Percentiles rank a stretch among this genome's conserved stretches.
Conservation (phyloP, 2,113 vertebrate species). For the Paramormyrops kingsleyae region DNA sequence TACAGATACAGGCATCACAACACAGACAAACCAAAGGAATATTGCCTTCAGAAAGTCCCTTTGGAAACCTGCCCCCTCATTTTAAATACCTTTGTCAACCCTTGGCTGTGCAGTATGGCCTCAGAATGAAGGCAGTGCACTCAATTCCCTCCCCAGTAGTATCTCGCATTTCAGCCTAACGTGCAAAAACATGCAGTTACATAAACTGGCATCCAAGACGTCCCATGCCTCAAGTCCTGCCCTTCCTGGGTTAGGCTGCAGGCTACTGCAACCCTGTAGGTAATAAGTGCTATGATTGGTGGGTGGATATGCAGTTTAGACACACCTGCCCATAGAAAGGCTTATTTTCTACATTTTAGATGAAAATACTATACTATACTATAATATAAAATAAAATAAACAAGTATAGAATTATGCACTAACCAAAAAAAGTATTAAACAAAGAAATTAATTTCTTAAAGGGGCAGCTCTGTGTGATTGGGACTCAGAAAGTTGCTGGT, state of each 20-base stretch:
- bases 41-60: slow-evolving; percentile 2
- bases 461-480: neutral
- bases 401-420: neutral
- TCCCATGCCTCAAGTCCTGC: neutral
- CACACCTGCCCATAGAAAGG: neutral
- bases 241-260: neutral
- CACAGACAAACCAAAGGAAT: slow-evolving; percentile 9
- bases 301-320: neutral
- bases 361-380: neutral
- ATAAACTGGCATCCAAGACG: neutral
- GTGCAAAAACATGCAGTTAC: neutral
- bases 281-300: neutral
- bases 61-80: slow-evolving; percentile 20
- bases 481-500: neutral
- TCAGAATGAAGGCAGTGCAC: neutral
- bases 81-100: slow-evolving; percentile 17
- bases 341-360: neutral
- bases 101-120: neutral
- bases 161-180: neutral
- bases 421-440: neutral
- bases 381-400: neutral
- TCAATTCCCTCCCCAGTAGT: neutral
- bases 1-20: neutral
- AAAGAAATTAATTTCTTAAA: neutral
- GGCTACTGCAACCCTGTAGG: neutral